These are phyloP conservation scores for Excalfactoria chinensis DNA, from an alignment of 2,113 vertebrate genomes.

Conservation along the genomic window DNA sequence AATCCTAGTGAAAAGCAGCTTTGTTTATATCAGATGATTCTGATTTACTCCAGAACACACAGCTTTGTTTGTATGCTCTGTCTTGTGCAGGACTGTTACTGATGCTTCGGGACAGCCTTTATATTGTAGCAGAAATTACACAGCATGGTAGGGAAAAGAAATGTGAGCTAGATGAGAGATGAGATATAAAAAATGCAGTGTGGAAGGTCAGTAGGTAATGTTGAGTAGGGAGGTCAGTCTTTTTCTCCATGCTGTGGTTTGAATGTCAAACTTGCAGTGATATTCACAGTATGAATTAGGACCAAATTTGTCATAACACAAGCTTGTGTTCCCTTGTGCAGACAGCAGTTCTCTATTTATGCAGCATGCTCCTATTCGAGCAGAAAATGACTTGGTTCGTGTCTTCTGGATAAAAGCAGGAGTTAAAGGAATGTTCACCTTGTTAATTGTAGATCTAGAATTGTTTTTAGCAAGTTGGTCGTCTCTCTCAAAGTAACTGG, in stretches of 20 bases:
- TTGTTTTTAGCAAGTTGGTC: neutral
- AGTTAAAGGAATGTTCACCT: neutral
- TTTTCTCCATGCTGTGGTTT: neutral
- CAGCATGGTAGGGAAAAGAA: neutral
- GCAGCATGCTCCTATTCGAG: neutral
- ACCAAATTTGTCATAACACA: neutral
- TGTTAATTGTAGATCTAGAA: neutral
- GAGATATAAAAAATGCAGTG: neutral
- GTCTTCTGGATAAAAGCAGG: neutral
- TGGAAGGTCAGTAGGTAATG: neutral
- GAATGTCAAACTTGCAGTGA: neutral
- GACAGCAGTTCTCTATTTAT: neutral
- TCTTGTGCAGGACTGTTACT: neutral
- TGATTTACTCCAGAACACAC: neutral
- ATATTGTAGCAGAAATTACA: neutral
- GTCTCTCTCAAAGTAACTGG: neutral
- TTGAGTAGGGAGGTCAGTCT: neutral
- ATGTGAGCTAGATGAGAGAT: neutral
- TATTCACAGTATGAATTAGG: neutral
- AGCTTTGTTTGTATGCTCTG: neutral
- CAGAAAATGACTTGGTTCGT: neutral
- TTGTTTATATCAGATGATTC: neutral
- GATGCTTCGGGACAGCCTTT: neutral
- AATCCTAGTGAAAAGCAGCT: neutral
- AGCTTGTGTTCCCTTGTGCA: neutral